Conservation (phyloP, 1,140 invertebrate species). For the Gryllus bimaculatus region DNA sequence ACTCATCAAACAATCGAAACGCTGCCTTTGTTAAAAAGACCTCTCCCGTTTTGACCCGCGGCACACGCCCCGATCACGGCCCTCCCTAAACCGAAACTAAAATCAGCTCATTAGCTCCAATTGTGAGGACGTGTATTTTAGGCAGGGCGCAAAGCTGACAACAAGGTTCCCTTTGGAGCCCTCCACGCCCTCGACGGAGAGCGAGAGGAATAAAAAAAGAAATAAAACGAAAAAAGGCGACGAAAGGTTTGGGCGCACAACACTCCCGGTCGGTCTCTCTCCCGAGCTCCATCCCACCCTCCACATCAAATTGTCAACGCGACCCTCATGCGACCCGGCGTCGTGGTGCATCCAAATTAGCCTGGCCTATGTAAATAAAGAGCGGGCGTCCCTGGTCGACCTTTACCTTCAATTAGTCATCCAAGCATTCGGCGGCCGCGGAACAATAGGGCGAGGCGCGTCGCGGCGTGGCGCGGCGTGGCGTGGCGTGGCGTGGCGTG, state of each 20-base stretch:
- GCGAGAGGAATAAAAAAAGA: background rate
- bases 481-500: too few species aligned
- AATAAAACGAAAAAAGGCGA: background rate
- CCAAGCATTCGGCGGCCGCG: background rate
- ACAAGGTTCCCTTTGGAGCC: background rate
- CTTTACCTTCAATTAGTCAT: slow-evolving; percentile 5
- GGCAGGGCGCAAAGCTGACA: background rate
- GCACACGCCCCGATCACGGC: background rate
- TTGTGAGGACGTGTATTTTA: background rate
- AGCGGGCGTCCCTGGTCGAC: background rate
- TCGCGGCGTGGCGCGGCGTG: too few species aligned
- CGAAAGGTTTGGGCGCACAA: background rate
- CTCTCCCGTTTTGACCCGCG: background rate
- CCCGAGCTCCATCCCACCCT: background rate
- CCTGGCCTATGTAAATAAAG: background rate
- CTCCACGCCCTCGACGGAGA: background rate
- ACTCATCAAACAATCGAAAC: background rate
- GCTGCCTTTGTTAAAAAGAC: background rate
- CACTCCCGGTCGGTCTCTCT: background rate
- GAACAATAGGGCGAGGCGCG: background rate
- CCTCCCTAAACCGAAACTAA: background rate
- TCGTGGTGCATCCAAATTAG: background rate
- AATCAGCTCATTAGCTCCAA: background rate
- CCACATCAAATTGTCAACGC: background rate
- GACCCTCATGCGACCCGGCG: background rate